phyloP scores from a whole-genome alignment of 2,888 invertebrate species.

The Spicauda simplicius region DNA sequence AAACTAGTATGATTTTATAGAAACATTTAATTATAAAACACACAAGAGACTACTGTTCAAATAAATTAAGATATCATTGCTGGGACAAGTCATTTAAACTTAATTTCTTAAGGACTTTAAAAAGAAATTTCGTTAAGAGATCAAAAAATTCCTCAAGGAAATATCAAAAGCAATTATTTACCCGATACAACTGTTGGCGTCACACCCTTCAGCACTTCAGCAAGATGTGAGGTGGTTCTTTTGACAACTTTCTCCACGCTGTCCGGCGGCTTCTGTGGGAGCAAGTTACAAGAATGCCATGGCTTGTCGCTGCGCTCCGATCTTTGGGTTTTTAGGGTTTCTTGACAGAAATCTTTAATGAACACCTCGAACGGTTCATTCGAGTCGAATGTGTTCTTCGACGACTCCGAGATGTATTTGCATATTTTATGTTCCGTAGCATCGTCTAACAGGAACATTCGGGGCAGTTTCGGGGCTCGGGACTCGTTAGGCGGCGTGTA shows the following conservation, averaged over 20 bases:
- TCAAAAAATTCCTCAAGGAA: too few relatives aligned
- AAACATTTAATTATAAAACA: too few relatives aligned
- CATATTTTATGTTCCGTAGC: conserved; percentile 54
- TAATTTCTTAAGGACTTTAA: too few relatives aligned
- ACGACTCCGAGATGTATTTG: conserved; percentile 44
- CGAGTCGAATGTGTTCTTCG: conserved; percentile 19
- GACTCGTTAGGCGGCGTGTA: conserved; percentile 71
- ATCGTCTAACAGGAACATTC: conserved; percentile 57
- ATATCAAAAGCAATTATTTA: too few relatives aligned
- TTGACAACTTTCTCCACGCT: conserved; percentile 52
- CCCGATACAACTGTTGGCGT: conserved; percentile 62
- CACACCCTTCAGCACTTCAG: conserved; percentile 61
- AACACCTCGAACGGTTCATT: conserved; percentile 63
- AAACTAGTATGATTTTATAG: too few relatives aligned
- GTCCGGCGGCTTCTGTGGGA: conserved; percentile 58
- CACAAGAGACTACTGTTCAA: too few relatives aligned
- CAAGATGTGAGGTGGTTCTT: conserved; percentile 56
- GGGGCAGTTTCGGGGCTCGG: conserved; percentile 50
- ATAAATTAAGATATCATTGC: too few relatives aligned
- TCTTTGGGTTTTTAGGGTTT: conserved; percentile 55
- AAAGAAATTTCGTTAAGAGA: too few relatives aligned
- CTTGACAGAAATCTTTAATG: conserved; percentile 67
- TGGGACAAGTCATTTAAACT: too few relatives aligned
- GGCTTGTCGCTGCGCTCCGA: conserved; percentile 62
- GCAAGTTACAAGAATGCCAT: conserved; percentile 71